Evolutionary conservation across 1,140 invertebrate species (phyloP).

Genomic region (Neodiprion lecontei): DNA sequence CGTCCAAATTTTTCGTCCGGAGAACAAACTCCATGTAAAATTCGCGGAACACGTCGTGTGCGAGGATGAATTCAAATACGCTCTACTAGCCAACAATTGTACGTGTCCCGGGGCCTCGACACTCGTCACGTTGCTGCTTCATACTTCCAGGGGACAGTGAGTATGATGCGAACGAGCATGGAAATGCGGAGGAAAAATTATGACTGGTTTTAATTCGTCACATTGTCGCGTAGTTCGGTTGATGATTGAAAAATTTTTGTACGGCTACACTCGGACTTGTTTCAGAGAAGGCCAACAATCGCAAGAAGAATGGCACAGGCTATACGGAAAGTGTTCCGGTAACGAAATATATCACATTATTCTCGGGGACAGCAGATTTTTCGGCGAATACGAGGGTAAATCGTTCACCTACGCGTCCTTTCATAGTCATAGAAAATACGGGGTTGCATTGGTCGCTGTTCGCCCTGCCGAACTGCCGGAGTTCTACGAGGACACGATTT

Average conservation of each 20-base stretch:
- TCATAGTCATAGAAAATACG: conserved; percentile 98
- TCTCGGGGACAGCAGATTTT: conserved; percentile 94
- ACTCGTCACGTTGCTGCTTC: conserved; percentile 91
- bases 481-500: conserved; percentile 93
- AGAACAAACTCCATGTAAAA: conserved; percentile 98
- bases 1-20: conserved; percentile 96
- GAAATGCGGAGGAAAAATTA: not conserved
- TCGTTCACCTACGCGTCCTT: conserved; percentile 99
- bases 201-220: not conserved
- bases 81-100: conserved; percentile 95
- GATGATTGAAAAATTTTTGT: not conserved
- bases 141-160: conserved; percentile 96
- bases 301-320: conserved; percentile 94
- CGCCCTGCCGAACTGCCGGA: conserved; percentile 90
- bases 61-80: conserved; percentile 98
- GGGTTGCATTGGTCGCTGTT: conserved; percentile 94
- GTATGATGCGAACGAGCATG: conserved; percentile 54
- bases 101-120: conserved; percentile 97
- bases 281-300: conserved; percentile 95
- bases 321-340: conserved; percentile 97
- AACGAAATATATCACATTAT: conserved; percentile 99
- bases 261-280: conserved; percentile 27
- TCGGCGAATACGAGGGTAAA: conserved; percentile 97
- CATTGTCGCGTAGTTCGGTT: no score
- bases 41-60: conserved; percentile 98